Evolutionary conservation across 2,797 vertebrate genomes (phyloP).

Genomic region (Enteromius fasciolatus): DNA sequence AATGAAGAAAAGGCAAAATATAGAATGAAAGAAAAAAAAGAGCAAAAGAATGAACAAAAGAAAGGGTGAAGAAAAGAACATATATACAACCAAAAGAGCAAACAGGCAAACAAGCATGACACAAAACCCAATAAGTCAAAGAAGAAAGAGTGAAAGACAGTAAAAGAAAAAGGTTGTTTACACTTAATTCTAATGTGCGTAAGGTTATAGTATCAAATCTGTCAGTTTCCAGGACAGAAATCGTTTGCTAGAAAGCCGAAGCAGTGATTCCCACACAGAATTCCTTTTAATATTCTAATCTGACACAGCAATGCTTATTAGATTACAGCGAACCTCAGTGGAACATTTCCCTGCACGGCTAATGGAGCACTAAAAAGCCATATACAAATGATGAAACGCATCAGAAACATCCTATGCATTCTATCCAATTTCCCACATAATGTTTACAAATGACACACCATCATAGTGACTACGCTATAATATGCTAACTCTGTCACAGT

Average conservation of each 20-base stretch:
- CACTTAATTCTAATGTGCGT: background rate
- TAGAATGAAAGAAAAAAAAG: no score
- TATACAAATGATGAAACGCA: slow-evolving; percentile 16
- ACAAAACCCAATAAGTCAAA: background rate
- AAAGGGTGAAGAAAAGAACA: background rate
- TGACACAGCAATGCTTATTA: slow-evolving; percentile 11
- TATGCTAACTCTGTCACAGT: background rate
- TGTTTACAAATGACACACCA: slow-evolving; percentile 17
- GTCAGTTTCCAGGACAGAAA: background rate
- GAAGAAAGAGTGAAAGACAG: background rate
- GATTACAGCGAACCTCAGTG: slow-evolving; percentile 14
- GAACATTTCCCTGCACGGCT: background rate
- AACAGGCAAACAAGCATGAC: background rate
- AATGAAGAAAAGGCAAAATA: background rate
- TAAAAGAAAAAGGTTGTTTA: background rate
- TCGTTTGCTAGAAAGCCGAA: background rate
- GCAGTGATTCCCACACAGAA: background rate
- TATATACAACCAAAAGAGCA: background rate
- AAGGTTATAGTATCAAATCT: background rate
- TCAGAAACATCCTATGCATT: slow-evolving; percentile 16
- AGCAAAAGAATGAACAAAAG: background rate
- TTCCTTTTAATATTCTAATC: slow-evolving; percentile 14
- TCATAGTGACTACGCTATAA: background rate
- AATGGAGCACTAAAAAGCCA: slow-evolving; percentile 21
- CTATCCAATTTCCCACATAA: background rate